Evolutionary conservation across 2,113 vertebrate genomes (phyloP), one percentile per base, ranked within the genome.

Genomic region (Bubo blakistoni): DNA sequence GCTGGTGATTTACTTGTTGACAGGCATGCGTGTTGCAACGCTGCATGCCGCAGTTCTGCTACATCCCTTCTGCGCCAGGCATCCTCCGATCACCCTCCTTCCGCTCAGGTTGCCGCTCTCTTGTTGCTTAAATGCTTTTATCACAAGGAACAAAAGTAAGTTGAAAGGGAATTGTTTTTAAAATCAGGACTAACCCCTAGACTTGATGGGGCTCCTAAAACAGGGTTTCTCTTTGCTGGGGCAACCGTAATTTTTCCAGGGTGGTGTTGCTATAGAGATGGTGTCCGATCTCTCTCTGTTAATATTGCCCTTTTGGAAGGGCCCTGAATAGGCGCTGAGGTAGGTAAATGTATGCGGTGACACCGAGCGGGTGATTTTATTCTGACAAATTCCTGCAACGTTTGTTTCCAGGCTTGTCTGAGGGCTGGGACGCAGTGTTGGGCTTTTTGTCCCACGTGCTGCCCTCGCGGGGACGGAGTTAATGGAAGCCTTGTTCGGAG

Each of bases 341-440:
- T 99, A 99, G 99, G 99, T 99, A 99, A 99, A 99, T 99, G 99
- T 99, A 99, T 99, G 99, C 99, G 97, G 98, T 99, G 99, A 99
- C 99, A 99, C 97, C 94, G 98, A 99, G 99, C 99, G 99, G 99
- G 99, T 99, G 99, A 99, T 99, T 99, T 99, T 98, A 99, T 99
- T 99, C 99, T 98, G 98, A 93, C 96, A 98, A 98, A 98, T 98
- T 98, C 98, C 99, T 98, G 98, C 99, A 99, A 98, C 99, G 96
- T 99, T 99, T 99, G 99, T 99, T 99, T 99, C 98, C 98, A 98
- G 97, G 97, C 99, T 99, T 99, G 99, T 99, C 98, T 98, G 98
- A 99, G 99, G 99, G 99, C 98, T 88, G 98, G 98, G 98, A 98
- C 97, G 92, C 97, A 97, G 98, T 99, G 99, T 99, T 98, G 98